These are phyloP conservation scores for Aradophagus sp. DNA, from an alignment of 1,140 invertebrate genomes.

Conservation along the genomic window DNA sequence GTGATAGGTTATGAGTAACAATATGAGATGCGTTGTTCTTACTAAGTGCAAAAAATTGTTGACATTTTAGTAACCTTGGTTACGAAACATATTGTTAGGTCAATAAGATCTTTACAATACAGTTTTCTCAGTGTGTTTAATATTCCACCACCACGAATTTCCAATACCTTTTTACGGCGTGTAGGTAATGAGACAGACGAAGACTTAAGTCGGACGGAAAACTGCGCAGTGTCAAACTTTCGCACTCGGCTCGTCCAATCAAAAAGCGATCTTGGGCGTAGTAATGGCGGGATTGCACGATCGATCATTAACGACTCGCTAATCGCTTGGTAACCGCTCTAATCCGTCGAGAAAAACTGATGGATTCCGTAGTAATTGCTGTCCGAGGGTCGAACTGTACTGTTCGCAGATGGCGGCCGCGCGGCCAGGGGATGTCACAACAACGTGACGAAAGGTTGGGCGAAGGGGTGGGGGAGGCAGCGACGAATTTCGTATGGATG, in stretches of 20 bases:
- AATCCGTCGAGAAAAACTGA: constrained; percentile 53
- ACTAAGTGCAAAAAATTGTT: too few species aligned
- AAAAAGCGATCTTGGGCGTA: constrained; percentile 25
- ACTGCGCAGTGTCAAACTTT: constrained; percentile 5
- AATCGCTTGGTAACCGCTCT: constrained; percentile 46
- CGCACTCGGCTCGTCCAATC: constrained; percentile 36
- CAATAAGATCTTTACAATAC: too few species aligned
- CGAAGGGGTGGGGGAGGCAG: constrained; percentile 3
- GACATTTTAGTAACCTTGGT: too few species aligned
- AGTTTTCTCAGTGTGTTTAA: too few species aligned
- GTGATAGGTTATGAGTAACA: too few species aligned
- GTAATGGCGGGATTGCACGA: constrained; percentile 40
- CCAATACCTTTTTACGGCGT: too few species aligned
- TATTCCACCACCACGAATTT: too few species aligned
- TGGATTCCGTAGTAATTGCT: constrained; percentile 56
- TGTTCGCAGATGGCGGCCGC: constrained; percentile 52
- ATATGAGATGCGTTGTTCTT: too few species aligned
- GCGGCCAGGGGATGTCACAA: constrained; percentile 47
- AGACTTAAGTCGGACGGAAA: too few species aligned
- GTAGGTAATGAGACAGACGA: too few species aligned
- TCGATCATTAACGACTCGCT: constrained; percentile 59
- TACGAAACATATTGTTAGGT: too few species aligned
- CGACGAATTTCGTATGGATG: constrained; percentile 51
- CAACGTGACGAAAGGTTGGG: constrained; percentile 34
- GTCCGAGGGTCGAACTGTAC: constrained; percentile 37